Percentiles rank a stretch among this genome's conserved stretches.
These are phyloP conservation scores for Archivesica marissinica DNA, from an alignment of 1,140 invertebrate genomes.

Conservation along the genomic window DNA sequence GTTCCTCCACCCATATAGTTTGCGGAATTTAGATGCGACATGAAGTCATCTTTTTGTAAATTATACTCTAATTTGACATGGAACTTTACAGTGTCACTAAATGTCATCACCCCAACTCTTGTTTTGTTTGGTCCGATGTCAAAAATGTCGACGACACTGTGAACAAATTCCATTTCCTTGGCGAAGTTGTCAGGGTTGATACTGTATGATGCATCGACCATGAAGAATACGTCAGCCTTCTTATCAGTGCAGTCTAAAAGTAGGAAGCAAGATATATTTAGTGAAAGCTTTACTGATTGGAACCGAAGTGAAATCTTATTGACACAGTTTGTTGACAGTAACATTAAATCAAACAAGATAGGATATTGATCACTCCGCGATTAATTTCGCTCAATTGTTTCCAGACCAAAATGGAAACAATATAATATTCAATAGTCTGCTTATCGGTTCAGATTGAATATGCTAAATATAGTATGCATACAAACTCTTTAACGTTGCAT, in stretches of 20 bases:
- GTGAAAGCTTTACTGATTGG: no score
- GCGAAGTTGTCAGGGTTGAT: constrained; percentile 75
- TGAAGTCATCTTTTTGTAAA: constrained; percentile 30
- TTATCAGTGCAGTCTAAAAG: constrained; percentile 77
- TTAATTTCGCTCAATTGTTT: no score
- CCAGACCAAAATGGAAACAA: no score
- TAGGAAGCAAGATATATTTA: neutral
- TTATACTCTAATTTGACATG: constrained; percentile 66
- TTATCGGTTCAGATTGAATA: no score
- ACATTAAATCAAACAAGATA: no score
- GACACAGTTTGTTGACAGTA: no score
- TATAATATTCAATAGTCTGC: no score
- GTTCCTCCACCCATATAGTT: constrained; percentile 69
- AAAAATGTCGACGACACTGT: constrained; percentile 73
- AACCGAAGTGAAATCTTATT: no score
- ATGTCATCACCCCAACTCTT: constrained; percentile 75
- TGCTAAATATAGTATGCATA: no score
- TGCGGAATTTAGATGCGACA: constrained; percentile 53
- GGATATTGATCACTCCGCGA: no score
- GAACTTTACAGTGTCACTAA: constrained; percentile 65
- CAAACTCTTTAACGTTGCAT: no score
- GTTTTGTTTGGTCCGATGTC: constrained; percentile 69
- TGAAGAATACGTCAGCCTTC: constrained; percentile 78
- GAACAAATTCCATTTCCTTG: constrained; percentile 73
- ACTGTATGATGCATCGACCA: constrained; percentile 78